Evolutionary conservation across 2,113 vertebrate species (phyloP).

Genomic region (Uria aalge): DNA sequence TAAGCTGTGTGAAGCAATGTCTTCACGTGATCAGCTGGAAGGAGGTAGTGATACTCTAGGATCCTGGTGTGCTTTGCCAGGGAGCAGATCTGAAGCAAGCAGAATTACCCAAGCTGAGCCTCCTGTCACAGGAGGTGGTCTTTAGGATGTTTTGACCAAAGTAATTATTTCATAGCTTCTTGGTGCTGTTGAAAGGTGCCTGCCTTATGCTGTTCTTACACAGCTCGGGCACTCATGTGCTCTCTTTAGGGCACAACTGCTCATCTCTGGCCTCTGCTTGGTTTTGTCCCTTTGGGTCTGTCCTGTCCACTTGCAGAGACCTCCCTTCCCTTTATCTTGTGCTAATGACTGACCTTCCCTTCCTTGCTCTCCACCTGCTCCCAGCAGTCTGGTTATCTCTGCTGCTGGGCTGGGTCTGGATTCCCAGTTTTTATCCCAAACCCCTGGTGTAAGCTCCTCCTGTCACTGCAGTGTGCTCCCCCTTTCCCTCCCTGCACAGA

Average conservation of each 20-base stretch:
- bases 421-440: neutral
- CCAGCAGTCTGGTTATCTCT: neutral
- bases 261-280: neutral
- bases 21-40: slow-evolving; percentile 53
- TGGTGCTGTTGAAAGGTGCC: neutral
- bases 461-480: neutral
- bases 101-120: neutral
- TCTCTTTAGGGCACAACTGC: neutral
- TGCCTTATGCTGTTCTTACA: neutral
- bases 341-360: neutral
- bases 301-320: neutral
- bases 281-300: neutral
- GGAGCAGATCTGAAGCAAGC: neutral
- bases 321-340: neutral
- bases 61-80: slow-evolving; percentile 43
- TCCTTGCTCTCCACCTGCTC: neutral
- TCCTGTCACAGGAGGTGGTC: neutral
- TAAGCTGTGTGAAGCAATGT: slow-evolving; percentile 42
- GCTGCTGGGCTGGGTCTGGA: neutral
- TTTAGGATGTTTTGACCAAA: neutral
- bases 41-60: slow-evolving; percentile 57
- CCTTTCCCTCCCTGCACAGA: neutral
- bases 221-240: neutral
- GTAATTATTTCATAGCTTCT: neutral
- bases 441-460: neutral